Evolutionary conservation across 2,797 vertebrate species (phyloP), one percentile per base, ranked within the genome.

Genomic region (Malurus splendens): DNA sequence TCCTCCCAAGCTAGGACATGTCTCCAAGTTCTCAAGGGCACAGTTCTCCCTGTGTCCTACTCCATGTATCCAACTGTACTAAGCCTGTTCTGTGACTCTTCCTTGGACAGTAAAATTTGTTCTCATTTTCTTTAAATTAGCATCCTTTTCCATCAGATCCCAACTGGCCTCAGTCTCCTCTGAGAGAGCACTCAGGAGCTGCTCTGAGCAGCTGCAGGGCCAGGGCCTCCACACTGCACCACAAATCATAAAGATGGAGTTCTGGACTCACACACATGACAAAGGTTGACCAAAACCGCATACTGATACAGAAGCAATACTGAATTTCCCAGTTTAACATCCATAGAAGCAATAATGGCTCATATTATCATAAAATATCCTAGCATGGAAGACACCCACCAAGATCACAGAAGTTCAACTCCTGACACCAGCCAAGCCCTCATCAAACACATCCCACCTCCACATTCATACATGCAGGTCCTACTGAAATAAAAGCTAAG

Each of bases 61-160:
- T 32, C 51, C 13, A 9, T 0, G 0, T 51, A 16, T 18, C 9
- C 38, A 70, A 6, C 12, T 51, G 7, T 36, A 32, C 9, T 6
- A n/a, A 52, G 10, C 18, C 15, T 79, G 12, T 51, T 51, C 30
- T 48, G 7, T 22, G 42, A 36, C 19, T 57, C 28, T 50, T 50
- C 18, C 30, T 79, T 32, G 20, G 18, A 22, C 1, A 16, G 41
- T 1, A 51, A 66, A 32, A 13, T 51, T 55, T 70, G 3, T 42
- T 55, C 28, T 6, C 2, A 8, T 44, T 59, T 10, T 1, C 44
- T 65, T 70, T 47, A 64, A 65, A 64, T 36, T 48, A 33, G 2
- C 7, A 39, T 17, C 24, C 8, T 86, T 23, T 9, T 24, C 28
- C 1, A 0, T 19, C 14, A 60, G 48, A 27, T 18, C 9, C 38